phyloP scores from a whole-genome alignment of 2,113 vertebrate species.

The Psittacus erithacus region DNA sequence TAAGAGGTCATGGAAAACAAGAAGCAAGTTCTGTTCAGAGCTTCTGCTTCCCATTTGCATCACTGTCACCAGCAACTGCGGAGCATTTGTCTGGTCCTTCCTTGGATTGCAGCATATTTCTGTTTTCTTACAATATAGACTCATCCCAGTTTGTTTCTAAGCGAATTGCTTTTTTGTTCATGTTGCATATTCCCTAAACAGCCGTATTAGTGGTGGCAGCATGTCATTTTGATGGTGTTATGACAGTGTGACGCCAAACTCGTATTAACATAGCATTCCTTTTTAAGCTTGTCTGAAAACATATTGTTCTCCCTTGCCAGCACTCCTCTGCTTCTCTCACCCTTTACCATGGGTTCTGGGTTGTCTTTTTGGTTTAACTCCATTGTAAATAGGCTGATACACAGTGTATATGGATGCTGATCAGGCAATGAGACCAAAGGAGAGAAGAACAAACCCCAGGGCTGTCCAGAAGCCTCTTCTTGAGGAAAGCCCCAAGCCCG shows the following conservation, averaged over 20 bases:
- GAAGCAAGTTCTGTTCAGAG: neutral
- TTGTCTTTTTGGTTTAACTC: neutral
- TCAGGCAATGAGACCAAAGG: neutral
- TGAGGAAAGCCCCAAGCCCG: neutral
- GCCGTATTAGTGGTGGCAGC: slow-evolving; percentile 53
- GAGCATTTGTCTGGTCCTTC: neutral
- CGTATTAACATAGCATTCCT: slow-evolving; percentile 57
- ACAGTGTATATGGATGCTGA: fast-evolving
- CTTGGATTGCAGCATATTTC: neutral
- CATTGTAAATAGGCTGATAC: fast-evolving
- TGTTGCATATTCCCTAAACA: slow-evolving; percentile 41
- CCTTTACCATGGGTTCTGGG: slow-evolving; percentile 9
- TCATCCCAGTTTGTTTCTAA: slow-evolving; percentile 43
- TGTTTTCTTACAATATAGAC: slow-evolving; percentile 12
- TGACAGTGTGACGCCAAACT: slow-evolving; percentile 64
- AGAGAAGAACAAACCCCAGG: neutral
- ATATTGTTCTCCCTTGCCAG: slow-evolving; percentile 62
- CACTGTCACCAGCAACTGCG: neutral
- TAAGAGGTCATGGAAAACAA: neutral
- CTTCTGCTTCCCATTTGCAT: neutral
- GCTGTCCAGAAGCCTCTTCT: neutral
- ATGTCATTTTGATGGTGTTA: slow-evolving; percentile 66
- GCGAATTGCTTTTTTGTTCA: slow-evolving; percentile 7
- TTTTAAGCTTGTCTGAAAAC: slow-evolving; percentile 55
- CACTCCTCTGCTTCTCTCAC: neutral